A percentile compares a stretch with the other conserved stretches of the same genome.
These are phyloP conservation scores for Thecophora atra DNA, from an alignment of 2,888 invertebrate species.

Conservation along the genomic window DNA sequence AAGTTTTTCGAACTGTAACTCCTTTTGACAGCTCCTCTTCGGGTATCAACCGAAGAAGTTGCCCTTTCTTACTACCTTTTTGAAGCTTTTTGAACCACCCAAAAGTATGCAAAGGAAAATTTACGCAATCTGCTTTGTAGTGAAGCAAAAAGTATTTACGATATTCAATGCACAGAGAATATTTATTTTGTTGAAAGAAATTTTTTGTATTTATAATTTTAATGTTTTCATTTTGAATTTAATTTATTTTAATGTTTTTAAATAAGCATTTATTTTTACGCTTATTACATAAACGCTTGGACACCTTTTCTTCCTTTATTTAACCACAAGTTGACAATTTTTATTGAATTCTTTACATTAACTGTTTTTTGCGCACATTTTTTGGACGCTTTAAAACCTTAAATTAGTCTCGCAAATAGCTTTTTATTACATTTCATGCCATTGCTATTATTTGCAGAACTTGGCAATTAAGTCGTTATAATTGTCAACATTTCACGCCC, in stretches of 20 bases:
- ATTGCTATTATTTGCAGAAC: conserved; percentile 3
- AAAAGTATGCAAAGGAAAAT: conserved; percentile 22
- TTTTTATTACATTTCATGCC: not conserved
- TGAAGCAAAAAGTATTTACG: not conserved
- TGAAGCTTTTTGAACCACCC: not conserved
- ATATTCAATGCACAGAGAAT: too few relatives aligned
- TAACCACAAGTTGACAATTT: not conserved
- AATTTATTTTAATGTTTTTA: not conserved
- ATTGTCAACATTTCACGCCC: conserved; percentile 16
- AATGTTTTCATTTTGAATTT: too few relatives aligned
- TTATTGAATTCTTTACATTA: not conserved
- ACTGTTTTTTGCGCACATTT: not conserved
- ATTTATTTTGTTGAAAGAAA: too few relatives aligned
- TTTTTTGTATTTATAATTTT: too few relatives aligned
- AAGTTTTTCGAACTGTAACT: not conserved
- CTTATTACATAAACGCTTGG: not conserved
- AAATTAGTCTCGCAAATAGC: not conserved
- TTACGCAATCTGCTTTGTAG: not conserved
- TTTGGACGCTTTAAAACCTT: not conserved
- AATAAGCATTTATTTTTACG: not conserved
- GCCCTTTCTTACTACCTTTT: not conserved
- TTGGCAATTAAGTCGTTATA: conserved; percentile 10
- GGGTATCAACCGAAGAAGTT: too few relatives aligned
- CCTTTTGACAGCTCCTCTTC: not conserved
- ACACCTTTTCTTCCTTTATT: not conserved